These are phyloP conservation scores for Anoplopoma fimbria DNA, from an alignment of 2,113 vertebrate species.

Conservation along the genomic window DNA sequence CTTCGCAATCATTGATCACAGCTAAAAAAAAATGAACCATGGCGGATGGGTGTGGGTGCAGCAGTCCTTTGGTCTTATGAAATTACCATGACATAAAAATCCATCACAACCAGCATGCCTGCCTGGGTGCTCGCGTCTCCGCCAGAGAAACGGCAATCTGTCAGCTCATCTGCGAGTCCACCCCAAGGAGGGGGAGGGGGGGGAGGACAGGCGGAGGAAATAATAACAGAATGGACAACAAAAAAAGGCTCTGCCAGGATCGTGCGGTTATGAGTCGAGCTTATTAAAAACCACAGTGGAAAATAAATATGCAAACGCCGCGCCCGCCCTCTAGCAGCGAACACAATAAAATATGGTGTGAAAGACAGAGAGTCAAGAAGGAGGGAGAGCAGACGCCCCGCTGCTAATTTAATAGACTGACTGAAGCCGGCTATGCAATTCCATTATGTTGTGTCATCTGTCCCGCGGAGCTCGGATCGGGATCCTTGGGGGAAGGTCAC, in stretches of 20 bases:
- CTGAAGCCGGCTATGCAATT: conserved; percentile 50
- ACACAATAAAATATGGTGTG: conserved; percentile 67
- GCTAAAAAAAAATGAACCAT: conserved; percentile 26
- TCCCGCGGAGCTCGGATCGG: conserved; percentile 47
- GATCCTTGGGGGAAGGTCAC: conserved; percentile 62
- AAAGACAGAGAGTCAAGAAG: conserved; percentile 33
- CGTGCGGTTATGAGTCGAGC: conserved; percentile 60
- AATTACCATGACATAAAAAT: conserved; percentile 69
- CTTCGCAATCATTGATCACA: conserved; percentile 38
- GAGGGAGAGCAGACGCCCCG: conserved; percentile 50
- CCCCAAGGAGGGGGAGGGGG: conserved; percentile 48
- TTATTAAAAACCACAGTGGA: conserved; percentile 74
- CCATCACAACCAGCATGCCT: conserved; percentile 57
- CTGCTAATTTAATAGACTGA: conserved; percentile 72
- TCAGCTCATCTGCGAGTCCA: conserved; percentile 72
- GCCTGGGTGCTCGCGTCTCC: conserved; percentile 40
- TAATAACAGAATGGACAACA: conserved; percentile 74
- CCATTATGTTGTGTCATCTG: conserved; percentile 69
- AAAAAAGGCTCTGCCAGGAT: conserved; percentile 66
- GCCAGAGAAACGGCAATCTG: conserved; percentile 75
- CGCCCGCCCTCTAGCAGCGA: conserved; percentile 38
- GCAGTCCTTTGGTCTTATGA: conserved; percentile 55
- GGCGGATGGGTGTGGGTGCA: conserved; percentile 12
- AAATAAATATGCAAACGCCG: conserved; percentile 68
- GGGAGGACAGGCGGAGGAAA: conserved; percentile 45